A percentile compares a stretch with the other conserved stretches of the same genome.
Evolutionary conservation across 2,113 vertebrate species (phyloP).

Genomic region (Hippoglossus stenolepis): DNA sequence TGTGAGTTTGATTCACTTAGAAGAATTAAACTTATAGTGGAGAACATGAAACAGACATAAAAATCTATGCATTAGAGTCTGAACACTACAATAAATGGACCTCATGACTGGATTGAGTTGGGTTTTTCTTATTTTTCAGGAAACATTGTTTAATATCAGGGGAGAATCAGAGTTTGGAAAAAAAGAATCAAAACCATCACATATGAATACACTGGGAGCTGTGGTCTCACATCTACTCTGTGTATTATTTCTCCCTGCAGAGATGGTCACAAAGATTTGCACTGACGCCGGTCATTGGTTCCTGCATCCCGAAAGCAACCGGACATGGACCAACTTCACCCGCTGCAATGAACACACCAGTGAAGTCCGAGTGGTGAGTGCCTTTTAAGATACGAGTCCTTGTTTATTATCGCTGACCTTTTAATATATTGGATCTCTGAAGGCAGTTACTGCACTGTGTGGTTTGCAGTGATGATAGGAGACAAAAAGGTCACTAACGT

Average conservation of each 20-base stretch:
- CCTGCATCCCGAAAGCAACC: slow-evolving; percentile 92
- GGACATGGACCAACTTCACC: slow-evolving; percentile 96
- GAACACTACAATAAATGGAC: no score
- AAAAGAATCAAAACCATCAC: no score
- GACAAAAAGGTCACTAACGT: background rate
- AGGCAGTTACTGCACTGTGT: background rate
- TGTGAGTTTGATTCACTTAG: background rate
- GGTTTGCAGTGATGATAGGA: background rate
- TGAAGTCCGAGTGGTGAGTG: slow-evolving; percentile 88
- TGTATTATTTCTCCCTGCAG: slow-evolving; percentile 70
- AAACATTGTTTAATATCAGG: no score
- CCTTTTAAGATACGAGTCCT: background rate
- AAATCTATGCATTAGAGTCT: background rate
- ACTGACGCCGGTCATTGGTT: slow-evolving; percentile 92
- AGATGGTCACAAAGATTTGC: slow-evolving; percentile 95
- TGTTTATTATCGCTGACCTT: background rate
- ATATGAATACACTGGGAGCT: no score
- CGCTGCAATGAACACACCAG: slow-evolving; percentile 87
- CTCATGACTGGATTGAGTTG: no score
- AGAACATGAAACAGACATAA: background rate
- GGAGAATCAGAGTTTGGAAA: no score
- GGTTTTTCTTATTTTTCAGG: no score
- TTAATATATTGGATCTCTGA: background rate
- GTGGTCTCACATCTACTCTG: no score
- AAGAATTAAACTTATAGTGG: background rate